Base-by-base conservation (phyloP, 2,888 invertebrate species). In the Drosophila mimica region DNA sequence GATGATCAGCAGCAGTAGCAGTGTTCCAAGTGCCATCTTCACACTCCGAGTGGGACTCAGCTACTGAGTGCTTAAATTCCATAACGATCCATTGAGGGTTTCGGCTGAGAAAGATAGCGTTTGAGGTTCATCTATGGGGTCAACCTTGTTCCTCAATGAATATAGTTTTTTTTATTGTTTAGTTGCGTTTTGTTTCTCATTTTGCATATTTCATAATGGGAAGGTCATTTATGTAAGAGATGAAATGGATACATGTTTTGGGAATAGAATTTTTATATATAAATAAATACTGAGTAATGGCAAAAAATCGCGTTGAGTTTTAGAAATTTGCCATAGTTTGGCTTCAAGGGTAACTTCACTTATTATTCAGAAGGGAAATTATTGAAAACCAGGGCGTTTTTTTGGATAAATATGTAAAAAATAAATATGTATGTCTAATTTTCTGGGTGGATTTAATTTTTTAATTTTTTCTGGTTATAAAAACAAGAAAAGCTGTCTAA, bases 21-120 rank as follows among this genome's bases (percentile, higher is more conserved):
- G 17, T 48, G 63, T 48, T 54, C 40, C 74, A 33, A 73, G 57
- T 20, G 69, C 65, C 81, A 84, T 89, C 72, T 57, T 67, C 1
- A 30, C 38, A 40, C 30, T n/a, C 40, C 51, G 33, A 67, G 33
- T 20, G 31, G 9, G 25, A n/a, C 40, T 4, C 9, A 43, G 34
- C 43, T 17, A 78, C 61, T 77, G 72, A 15, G 20, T 28, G 43
- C 46, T 5, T 4, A 38, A 4, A 28, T 30, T 3, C 11, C 6
- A 15, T 13, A 38, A n/a, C 4, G 13, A 2, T 11, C 31, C 46
- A 48, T 48, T 28, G 31, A 20, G 40, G 17, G 64, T 58, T 81
- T 72, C 20, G 54, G 36, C 53, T 46, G 58, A 20, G 11, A 17
- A 7, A 43, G 54, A 58, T 63, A 49, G 28, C 3, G 0, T 31